Conservation (phyloP, 2,888 invertebrate species). For the Drosophila greeni region DNA sequence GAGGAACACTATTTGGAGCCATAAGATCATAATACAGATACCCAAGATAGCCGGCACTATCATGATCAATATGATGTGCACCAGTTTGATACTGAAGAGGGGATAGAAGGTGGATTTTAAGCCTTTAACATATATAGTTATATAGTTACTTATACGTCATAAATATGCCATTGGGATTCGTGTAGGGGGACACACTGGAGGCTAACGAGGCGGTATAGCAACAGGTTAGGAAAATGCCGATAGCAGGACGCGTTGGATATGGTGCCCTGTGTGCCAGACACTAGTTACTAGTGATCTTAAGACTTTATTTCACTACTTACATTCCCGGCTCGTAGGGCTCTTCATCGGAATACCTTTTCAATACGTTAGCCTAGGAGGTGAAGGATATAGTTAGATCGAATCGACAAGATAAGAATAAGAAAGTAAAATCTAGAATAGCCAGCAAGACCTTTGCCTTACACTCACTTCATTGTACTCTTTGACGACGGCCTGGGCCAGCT, state of each 20-base stretch:
- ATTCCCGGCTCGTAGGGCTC: conserved; percentile 48
- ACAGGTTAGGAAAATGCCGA: conserved; percentile 52
- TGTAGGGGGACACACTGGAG: conserved; percentile 46
- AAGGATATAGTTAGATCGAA: too few relatives aligned
- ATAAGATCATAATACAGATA: conserved; percentile 21
- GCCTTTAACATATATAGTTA: neutral
- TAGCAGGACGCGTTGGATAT: conserved; percentile 53
- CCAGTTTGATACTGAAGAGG: neutral
- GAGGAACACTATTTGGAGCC: conserved; percentile 52
- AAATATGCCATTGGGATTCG: conserved; percentile 45
- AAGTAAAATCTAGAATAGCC: neutral
- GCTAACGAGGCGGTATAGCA: conserved; percentile 47
- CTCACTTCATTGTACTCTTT: conserved; percentile 40
- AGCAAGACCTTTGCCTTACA: neutral
- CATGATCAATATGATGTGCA: neutral
- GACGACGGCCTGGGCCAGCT: conserved; percentile 46
- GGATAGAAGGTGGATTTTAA: neutral
- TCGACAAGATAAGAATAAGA: neutral
- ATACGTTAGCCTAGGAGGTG: conserved; percentile 37
- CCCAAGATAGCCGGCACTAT: conserved; percentile 27
- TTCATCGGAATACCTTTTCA: conserved; percentile 33
- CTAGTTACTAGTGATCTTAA: neutral
- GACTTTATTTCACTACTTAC: conserved; percentile 40
- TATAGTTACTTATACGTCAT: conserved; percentile 21
- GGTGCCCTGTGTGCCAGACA: conserved; percentile 23